phyloP scores from a whole-genome alignment of 2,113 vertebrate species.

The Balaenoptera acutorostrata region DNA sequence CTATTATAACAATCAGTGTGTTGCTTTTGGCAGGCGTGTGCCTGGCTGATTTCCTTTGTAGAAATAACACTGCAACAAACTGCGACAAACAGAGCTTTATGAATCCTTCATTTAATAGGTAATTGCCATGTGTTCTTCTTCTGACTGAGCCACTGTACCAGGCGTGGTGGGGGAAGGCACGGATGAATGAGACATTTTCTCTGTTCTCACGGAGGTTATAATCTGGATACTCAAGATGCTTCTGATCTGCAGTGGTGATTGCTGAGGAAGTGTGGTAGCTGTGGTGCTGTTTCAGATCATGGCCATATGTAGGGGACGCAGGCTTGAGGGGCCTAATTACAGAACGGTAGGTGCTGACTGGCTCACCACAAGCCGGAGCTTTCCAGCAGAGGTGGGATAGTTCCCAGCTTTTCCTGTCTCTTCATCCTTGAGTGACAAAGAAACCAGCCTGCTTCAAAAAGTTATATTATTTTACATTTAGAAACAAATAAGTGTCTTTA shows the following conservation, averaged over 20 bases:
- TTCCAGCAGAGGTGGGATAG: not conserved
- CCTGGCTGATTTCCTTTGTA: slow-evolving; percentile 29
- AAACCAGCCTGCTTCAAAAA: not conserved
- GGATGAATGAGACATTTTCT: not conserved
- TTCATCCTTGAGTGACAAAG: not conserved
- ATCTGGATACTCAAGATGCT: not conserved
- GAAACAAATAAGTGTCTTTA: not conserved
- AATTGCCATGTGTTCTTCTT: not conserved
- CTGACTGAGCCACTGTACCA: not conserved
- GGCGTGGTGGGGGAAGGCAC: not conserved
- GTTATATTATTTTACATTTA: not conserved
- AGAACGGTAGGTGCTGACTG: not conserved
- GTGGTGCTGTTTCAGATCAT: not conserved
- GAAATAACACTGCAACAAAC: not conserved
- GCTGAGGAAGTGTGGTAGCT: not conserved
- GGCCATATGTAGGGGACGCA: too few relatives aligned
- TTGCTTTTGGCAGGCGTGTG: slow-evolving; percentile 50
- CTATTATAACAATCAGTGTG: not conserved
- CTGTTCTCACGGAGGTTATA: not conserved
- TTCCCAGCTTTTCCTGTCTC: not conserved
- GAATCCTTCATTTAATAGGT: not conserved
- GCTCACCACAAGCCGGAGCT: not conserved
- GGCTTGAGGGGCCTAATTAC: not conserved
- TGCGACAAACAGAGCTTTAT: not conserved
- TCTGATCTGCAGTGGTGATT: not conserved